Evolutionary conservation across 2,888 invertebrate species (phyloP).

Genomic region (Drosophila cognata): DNA sequence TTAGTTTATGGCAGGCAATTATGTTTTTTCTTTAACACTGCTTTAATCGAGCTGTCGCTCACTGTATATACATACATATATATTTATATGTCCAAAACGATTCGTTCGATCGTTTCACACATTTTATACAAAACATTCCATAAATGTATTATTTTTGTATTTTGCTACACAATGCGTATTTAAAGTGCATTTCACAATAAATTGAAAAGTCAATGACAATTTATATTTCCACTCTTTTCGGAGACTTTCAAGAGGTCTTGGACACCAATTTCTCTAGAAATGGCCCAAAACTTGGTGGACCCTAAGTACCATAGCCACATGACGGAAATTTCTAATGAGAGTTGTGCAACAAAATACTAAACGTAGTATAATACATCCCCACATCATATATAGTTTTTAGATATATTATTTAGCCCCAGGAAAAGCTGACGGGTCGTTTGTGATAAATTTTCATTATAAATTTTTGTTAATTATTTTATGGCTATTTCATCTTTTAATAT

Average conservation of each 20-base stretch:
- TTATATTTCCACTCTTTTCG: background rate
- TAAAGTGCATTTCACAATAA: conserved; percentile 37
- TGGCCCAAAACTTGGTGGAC: background rate
- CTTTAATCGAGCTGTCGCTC: too few relatives aligned
- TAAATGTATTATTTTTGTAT: conserved; percentile 23
- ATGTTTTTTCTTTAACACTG: too few relatives aligned
- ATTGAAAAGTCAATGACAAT: background rate
- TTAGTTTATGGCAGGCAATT: too few relatives aligned
- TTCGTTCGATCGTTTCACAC: conserved; percentile 38
- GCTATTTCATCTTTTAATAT: background rate
- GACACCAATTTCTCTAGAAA: background rate
- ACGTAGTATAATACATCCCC: background rate
- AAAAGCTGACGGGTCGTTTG: background rate
- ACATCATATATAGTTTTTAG: too few relatives aligned
- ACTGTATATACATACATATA: too few relatives aligned
- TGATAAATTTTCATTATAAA: background rate
- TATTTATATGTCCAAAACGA: conserved; percentile 1
- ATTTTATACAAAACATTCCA: conserved; percentile 33
- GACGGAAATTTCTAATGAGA: background rate
- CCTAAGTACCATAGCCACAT: background rate
- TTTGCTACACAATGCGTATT: conserved; percentile 31
- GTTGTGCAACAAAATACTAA: background rate
- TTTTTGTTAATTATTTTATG: background rate
- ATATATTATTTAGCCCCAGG: too few relatives aligned
- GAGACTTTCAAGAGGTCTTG: background rate